Percentiles rank a stretch among this genome's conserved stretches.
These are phyloP conservation scores for Hipparchia semele DNA, from an alignment of 2,888 invertebrate species.

Conservation along the genomic window DNA sequence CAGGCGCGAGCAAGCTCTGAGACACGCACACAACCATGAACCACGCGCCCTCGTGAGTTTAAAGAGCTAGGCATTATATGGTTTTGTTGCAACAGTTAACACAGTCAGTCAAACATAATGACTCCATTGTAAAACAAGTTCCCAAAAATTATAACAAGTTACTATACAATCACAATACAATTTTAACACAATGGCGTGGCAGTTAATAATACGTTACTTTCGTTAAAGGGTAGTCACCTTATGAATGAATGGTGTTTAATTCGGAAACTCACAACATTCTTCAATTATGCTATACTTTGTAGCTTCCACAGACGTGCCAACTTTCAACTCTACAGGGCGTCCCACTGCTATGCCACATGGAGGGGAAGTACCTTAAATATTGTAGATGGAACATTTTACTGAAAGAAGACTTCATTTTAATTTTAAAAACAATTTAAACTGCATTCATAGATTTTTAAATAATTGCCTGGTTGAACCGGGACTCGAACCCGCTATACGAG, in stretches of 20 bases:
- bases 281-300: conserved; percentile 29
- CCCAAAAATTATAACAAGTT: conserved; percentile 35
- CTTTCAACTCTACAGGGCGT: neutral
- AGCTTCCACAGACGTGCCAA: neutral
- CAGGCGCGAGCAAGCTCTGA: too few species aligned
- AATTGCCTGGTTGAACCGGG: too few species aligned
- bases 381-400: too few species aligned
- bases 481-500: too few species aligned
- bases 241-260: conserved; percentile 64
- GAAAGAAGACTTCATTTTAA: too few species aligned
- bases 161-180: conserved; percentile 43
- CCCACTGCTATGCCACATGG: too few species aligned
- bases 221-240: conserved; percentile 59
- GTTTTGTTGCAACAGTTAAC: neutral
- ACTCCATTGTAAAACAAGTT: conserved; percentile 31
- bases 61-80: too few species aligned
- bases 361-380: too few species aligned
- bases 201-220: conserved; percentile 58
- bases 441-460: too few species aligned
- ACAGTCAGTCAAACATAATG: conserved; percentile 21
- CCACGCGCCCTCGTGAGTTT: too few species aligned
- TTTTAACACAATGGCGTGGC: conserved; percentile 63
- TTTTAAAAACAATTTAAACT: too few species aligned
- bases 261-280: conserved; percentile 55
- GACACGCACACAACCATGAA: too few species aligned